Conservation (phyloP, 2,888 invertebrate genomes). For the Leptogaster cylindrica region DNA sequence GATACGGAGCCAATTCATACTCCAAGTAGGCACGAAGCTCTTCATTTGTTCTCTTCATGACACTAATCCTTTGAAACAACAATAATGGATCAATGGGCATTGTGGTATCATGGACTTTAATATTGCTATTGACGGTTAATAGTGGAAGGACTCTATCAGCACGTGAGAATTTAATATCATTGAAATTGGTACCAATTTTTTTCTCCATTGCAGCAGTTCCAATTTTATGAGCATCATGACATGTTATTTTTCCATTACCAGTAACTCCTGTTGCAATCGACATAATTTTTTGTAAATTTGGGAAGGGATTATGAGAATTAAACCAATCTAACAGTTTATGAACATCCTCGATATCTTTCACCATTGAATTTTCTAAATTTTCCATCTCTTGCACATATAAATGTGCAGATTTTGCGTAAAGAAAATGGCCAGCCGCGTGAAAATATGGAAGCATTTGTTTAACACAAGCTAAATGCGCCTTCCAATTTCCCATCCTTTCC, state of each 20-base stretch:
- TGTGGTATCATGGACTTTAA: conserved; percentile 44
- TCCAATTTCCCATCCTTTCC: conserved; percentile 50
- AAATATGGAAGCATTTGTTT: conserved; percentile 56
- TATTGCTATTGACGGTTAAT: conserved; percentile 47
- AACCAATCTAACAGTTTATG: conserved; percentile 49
- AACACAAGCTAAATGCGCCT: conserved; percentile 53
- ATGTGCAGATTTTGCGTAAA: conserved; percentile 53
- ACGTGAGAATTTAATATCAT: no score
- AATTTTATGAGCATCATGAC: conserved; percentile 48
- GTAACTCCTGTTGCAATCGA: conserved; percentile 51
- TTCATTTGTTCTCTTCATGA: conserved; percentile 48
- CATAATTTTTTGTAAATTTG: conserved; percentile 47
- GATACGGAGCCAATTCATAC: conserved; percentile 49
- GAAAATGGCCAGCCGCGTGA: conserved; percentile 54
- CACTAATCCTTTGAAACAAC: conserved; percentile 49
- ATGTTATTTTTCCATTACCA: conserved; percentile 50
- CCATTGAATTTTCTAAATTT: conserved; percentile 52
- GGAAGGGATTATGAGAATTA: conserved; percentile 48
- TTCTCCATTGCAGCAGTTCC: conserved; percentile 47
- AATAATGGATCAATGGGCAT: conserved; percentile 42
- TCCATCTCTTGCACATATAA: conserved; percentile 52
- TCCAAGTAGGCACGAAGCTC: conserved; percentile 40
- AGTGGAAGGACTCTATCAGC: no score
- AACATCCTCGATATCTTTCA: conserved; percentile 49
- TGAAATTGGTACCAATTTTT: no score